A percentile compares a stretch with the other conserved stretches of the same genome.
phyloP scores from a whole-genome alignment of 2,113 vertebrate species.

The Prionailurus viverrinus region DNA sequence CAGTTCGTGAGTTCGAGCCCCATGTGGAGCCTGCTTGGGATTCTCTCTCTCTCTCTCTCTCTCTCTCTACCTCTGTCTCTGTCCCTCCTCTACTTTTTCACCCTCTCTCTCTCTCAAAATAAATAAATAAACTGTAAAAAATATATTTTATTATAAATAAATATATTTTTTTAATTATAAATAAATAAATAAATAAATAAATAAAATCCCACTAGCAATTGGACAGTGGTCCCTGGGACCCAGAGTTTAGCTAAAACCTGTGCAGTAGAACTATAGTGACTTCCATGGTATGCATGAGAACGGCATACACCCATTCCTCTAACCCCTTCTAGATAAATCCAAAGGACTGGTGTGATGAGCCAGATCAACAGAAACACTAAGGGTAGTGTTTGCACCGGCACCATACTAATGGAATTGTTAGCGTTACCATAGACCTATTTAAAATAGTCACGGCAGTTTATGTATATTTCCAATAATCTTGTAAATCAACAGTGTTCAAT shows the following conservation, averaged over 20 bases:
- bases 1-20: not conserved
- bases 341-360: not conserved
- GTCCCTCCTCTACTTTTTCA: too few relatives aligned
- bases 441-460: slow-evolving; percentile 23
- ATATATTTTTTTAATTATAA: too few relatives aligned
- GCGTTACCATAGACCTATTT: not conserved
- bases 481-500: slow-evolving; percentile 24
- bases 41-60: too few relatives aligned
- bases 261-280: too few relatives aligned
- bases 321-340: not conserved
- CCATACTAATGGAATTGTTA: not conserved
- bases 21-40: too few relatives aligned
- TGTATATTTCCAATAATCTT: slow-evolving; percentile 43
- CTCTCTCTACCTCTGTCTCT: too few relatives aligned
- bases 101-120: too few relatives aligned
- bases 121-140: too few relatives aligned
- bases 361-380: not conserved
- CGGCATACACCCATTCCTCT: not conserved
- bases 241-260: not conserved
- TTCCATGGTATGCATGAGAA: fast-evolving
- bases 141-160: too few relatives aligned
- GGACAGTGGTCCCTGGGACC: not conserved
- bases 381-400: too few relatives aligned
- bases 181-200: not conserved
- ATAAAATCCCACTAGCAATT: slow-evolving; percentile 63